Base-by-base conservation (phyloP, 2,888 invertebrate species). In the Seira sanloemensis region DNA sequence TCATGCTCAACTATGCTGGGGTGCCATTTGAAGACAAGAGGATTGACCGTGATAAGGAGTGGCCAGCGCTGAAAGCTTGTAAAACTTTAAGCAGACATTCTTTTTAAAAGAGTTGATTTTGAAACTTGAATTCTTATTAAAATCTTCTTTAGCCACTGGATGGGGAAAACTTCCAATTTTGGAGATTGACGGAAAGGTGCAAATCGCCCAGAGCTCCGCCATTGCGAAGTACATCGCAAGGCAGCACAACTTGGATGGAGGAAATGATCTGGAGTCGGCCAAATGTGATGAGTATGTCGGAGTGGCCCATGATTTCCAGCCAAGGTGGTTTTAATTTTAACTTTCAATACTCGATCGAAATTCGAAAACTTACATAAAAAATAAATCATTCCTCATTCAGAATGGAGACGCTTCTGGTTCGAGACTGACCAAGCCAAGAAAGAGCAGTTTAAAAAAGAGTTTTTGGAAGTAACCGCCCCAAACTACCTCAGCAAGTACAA, bases 221-320 rank as follows among this genome's bases (percentile, higher is more conserved):
- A 93, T 94, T 79, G 93, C 92, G 4, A 91, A 93, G 89, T 93
- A 92, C 90, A 90, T 94, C 83, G 94, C 93, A 0, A 91, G 91
- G 73, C 91, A 93, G 87, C 91, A 92, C 88, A 92, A 92, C 5
- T 91, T 94, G 79, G 91, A 91, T 19, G 93, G 93, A n/a, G 91
- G 92, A 87, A 92, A 92, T 89, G 93, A 92, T 86, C 92, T 93
- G 92, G 93, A 93, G 89, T 91, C 92, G 50, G 91, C 93, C 88
- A 91, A 92, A 83, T 93, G 93, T 89, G 94, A 94, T 89, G 92
- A 93, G 82, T 91, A 93, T 79, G 93, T 93, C 76, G 93, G 93
- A 90, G 92, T 92, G 24, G 91, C 93, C 37, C 92, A 92, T 18
- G 93, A 93, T 90, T 91, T 93, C 68, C 92, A 93, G 90, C 92